Percentiles rank a stretch among this genome's conserved stretches.
Conservation (phyloP, 2,113 vertebrate species). For the Vulpes vulpes region DNA sequence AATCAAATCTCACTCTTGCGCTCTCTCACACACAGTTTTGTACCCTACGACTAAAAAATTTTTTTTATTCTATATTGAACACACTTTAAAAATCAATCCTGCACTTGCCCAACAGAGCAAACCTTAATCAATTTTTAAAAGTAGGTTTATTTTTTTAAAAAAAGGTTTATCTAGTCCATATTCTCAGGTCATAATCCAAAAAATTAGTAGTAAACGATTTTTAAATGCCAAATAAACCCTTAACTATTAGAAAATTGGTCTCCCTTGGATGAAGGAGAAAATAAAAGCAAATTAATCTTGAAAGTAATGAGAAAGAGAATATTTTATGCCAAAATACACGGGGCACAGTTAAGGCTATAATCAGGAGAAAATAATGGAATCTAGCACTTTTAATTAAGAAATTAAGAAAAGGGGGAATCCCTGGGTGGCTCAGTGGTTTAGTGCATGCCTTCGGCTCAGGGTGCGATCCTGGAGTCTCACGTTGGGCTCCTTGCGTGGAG, state of each 20-base stretch:
- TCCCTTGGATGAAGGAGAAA: not conserved
- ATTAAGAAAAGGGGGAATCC: not conserved
- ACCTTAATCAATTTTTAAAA: not conserved
- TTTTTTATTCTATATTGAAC: not conserved
- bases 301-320: not conserved
- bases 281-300: conserved; percentile 14
- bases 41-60: not conserved
- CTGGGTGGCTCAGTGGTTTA: no score
- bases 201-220: not conserved
- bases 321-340: not conserved
- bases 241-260: not conserved
- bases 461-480: no score
- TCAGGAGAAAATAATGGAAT: not conserved
- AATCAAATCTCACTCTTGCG: no score
- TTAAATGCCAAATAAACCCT: not conserved
- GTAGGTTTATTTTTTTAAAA: not conserved
- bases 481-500: no score
- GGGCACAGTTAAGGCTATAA: not conserved
- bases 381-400: conserved; percentile 20
- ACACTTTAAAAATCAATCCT: not conserved
- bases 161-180: not conserved
- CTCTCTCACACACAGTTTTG: not conserved
- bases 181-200: not conserved
- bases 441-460: no score
- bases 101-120: not conserved